These are phyloP conservation scores for Tragelaphus strepsiceros DNA, from an alignment of 2,113 vertebrate genomes.

Conservation along the genomic window DNA sequence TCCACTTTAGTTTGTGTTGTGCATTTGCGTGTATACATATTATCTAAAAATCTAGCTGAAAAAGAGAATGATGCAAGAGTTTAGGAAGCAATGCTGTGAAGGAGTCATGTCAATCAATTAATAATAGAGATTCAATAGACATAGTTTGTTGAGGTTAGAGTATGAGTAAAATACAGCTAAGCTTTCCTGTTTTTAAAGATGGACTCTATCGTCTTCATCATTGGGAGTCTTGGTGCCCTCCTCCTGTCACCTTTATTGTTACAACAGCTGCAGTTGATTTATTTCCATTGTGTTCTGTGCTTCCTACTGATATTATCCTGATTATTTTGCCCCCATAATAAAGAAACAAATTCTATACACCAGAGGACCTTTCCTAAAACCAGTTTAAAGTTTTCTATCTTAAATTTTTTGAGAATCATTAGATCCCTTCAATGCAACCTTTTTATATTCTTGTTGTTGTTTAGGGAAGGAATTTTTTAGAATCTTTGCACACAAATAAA, in stretches of 20 bases:
- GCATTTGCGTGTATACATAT: background rate
- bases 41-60: background rate
- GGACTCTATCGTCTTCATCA: background rate
- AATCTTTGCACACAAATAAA: background rate
- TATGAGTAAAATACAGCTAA: background rate
- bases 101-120: background rate
- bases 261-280: background rate
- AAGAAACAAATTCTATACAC: background rate
- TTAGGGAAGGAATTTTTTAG: too few species aligned
- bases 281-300: fast-evolving
- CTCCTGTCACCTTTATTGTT: background rate
- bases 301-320: background rate
- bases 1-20: background rate
- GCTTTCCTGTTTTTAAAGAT: background rate
- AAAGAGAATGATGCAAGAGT: background rate
- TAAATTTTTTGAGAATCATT: background rate
- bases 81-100: background rate
- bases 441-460: background rate
- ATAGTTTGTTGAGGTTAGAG: background rate
- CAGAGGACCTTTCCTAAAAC: background rate
- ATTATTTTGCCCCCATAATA: background rate
- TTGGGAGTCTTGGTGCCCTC: background rate
- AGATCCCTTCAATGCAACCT: background rate
- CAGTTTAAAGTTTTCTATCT: background rate
- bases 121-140: background rate